These are phyloP conservation scores for Thalpophila matura DNA, from an alignment of 2,888 invertebrate genomes.

Conservation along the genomic window DNA sequence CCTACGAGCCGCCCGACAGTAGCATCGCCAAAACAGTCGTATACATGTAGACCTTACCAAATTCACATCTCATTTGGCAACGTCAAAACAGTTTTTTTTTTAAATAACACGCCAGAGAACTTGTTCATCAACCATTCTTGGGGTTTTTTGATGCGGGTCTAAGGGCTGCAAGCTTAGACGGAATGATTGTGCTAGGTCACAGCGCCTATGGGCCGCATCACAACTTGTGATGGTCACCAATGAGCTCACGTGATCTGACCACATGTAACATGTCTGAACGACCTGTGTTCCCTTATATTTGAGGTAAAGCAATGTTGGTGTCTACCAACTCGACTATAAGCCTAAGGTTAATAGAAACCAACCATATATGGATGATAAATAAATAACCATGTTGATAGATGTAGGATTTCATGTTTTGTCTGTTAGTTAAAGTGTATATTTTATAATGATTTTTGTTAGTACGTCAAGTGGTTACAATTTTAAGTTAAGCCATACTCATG, in stretches of 20 bases:
- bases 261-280: too few species aligned
- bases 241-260: neutral
- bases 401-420: neutral
- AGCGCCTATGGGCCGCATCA: neutral
- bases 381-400: slow-evolving; percentile 2
- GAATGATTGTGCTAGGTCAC: neutral
- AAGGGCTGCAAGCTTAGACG: too few species aligned
- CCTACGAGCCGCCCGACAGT: too few species aligned
- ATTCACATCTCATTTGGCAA: too few species aligned
- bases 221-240: neutral
- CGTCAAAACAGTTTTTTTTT: too few species aligned
- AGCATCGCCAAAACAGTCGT: too few species aligned
- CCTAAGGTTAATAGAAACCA: neutral
- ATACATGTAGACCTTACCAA: too few species aligned
- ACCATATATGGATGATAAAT: slow-evolving; percentile 4
- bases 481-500: slow-evolving; percentile 6
- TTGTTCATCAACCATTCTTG: too few species aligned
- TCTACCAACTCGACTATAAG: neutral
- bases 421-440: slow-evolving; percentile 9
- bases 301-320: neutral
- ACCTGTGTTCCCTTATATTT: neutral
- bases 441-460: neutral
- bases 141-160: neutral
- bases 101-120: too few species aligned
- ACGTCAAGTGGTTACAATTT: neutral